Base-by-base conservation (phyloP, 1,140 invertebrate species). In the Phenacoccus solenopsis region DNA sequence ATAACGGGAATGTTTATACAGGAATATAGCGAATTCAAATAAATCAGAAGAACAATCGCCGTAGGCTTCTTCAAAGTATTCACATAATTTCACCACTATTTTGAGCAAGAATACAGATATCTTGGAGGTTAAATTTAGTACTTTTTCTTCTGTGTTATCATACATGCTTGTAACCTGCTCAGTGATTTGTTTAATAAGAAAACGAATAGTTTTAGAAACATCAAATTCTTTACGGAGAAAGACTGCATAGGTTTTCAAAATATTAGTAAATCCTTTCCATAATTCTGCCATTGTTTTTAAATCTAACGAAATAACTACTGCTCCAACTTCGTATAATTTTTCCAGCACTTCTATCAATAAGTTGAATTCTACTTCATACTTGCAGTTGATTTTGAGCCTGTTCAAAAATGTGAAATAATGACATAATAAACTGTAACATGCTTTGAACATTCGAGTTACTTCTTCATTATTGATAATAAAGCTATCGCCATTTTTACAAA, bases 251-350 rank as follows among this genome's bases (percentile, higher is more conserved):
- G 12, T 64, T 16, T 64, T 24, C 59, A 64, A 64, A 20, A 64
- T 10, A 24, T 24, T 10, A 25, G 22, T 25, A 5, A 24, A 64
- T 9, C 59, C 21, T 64, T 64, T 64, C 59, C 59, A 64, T 25
- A 64, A 27, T 24, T 64, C 22, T 20, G 59, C 59, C 59, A 64
- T 64, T 20, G 59, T 64, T 64, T 64, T 64, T 22, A 64, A 64
- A 25, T 64, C 59, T 20, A 64, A 25, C 22, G 21, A 5, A 10
- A 27, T 25, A 10, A 64, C 59, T 4, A 64, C 3, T 3, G 59
- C 5, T 9, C 59, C 59, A 10, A 64, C 25, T 10, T 64, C 13
- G 16, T 25, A 64, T 22, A 64, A 24, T 25, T 49, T 49, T 16
- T 49, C 38, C 2, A 49, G 12, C 20, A 49, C 20, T 49, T 49